Conservation (phyloP, 2,113 vertebrate species). For the Stegostoma tigrinum region DNA sequence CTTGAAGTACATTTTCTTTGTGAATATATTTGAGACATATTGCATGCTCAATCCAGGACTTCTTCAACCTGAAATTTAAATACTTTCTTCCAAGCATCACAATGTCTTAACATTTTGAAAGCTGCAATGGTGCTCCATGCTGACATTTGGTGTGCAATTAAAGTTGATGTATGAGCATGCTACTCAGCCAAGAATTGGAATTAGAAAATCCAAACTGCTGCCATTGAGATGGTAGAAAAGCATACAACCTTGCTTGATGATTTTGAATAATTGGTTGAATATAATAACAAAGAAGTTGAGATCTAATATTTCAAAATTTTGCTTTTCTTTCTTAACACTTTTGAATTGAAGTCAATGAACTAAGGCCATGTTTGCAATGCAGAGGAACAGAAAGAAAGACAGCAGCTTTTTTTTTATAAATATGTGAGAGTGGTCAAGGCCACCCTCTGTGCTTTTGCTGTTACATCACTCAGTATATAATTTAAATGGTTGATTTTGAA, state of each 20-base stretch:
- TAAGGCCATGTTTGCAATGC: not conserved
- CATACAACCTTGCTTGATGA: constrained; percentile 6
- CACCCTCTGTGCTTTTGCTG: not conserved
- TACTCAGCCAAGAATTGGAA: constrained; percentile 1
- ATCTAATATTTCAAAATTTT: not conserved
- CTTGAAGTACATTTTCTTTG: not conserved
- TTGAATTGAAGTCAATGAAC: not conserved
- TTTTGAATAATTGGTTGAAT: not conserved
- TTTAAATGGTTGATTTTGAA: not conserved
- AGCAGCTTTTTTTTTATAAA: not conserved
- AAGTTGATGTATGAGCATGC: constrained; percentile 26
- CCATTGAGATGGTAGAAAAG: not conserved
- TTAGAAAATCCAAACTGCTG: not conserved
- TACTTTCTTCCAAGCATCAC: not conserved
- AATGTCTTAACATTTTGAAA: not conserved
- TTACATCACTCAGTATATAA: not conserved
- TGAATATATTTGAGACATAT: not conserved
- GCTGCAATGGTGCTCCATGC: not conserved
- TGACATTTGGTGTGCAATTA: not conserved
- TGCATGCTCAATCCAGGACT: not conserved
- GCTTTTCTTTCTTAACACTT: not conserved
- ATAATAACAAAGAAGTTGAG: not conserved
- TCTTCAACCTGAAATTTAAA: not conserved
- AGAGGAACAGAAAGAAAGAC: not conserved
- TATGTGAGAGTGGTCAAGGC: not conserved